phyloP scores from a whole-genome alignment of 2,888 invertebrate species.

The Nowickia ferox region DNA sequence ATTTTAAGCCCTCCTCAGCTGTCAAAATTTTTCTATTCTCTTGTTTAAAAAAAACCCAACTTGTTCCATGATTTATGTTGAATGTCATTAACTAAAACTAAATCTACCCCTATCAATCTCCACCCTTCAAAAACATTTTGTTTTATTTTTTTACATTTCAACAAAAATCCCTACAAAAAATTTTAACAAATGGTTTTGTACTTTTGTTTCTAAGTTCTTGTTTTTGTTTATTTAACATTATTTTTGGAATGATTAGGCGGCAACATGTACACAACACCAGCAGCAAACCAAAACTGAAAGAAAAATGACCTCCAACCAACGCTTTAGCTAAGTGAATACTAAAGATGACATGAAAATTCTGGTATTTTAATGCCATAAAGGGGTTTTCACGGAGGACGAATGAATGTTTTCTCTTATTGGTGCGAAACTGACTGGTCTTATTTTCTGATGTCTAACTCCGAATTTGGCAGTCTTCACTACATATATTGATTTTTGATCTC shows the following conservation, averaged over 20 bases:
- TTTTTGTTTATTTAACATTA: background rate
- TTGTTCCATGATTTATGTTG: slow-evolving; percentile 65
- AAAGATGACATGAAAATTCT: slow-evolving; percentile 62
- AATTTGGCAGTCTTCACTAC: too few relatives aligned
- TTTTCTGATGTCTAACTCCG: too few relatives aligned
- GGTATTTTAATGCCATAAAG: too few relatives aligned
- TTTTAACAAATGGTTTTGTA: slow-evolving; percentile 21
- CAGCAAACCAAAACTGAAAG: background rate
- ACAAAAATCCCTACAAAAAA: slow-evolving; percentile 36
- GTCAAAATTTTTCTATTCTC: slow-evolving; percentile 39
- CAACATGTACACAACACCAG: slow-evolving; percentile 31
- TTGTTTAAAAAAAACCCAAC: slow-evolving; percentile 5
- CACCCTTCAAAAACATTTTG: slow-evolving; percentile 30
- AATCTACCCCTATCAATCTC: slow-evolving; percentile 53
- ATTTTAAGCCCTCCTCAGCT: slow-evolving; percentile 60
- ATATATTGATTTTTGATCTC: too few relatives aligned
- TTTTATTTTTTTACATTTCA: slow-evolving; percentile 22
- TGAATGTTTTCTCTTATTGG: background rate
- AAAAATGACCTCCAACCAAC: slow-evolving; percentile 51
- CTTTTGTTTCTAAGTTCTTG: slow-evolving; percentile 10
- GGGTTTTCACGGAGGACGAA: too few relatives aligned
- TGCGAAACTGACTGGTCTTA: too few relatives aligned
- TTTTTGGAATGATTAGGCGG: slow-evolving; percentile 54
- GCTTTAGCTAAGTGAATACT: slow-evolving; percentile 41
- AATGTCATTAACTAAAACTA: slow-evolving; percentile 68